Base-by-base conservation (phyloP, 2,113 vertebrate species). In the Regulus satrapa region DNA sequence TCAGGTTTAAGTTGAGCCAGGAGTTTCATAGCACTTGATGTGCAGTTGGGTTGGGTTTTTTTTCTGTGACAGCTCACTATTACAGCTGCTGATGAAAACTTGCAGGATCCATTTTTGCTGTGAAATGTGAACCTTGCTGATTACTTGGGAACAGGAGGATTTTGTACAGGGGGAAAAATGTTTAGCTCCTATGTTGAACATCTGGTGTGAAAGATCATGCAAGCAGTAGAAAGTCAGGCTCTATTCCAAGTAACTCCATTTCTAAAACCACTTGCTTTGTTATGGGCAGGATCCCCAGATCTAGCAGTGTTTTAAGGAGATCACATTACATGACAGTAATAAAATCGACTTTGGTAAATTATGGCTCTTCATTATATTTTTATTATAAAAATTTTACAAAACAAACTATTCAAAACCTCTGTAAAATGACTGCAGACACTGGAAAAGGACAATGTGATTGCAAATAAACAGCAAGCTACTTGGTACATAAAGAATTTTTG, bases 381-480 rank as follows among this genome's bases (percentile, higher is more conserved):
- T 93, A 92, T 94, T 95, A 91, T 18, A 88, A 93, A 95, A 97
- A 45, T 7, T 12, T 92, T 90, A 95, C 28, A 90, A 94, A 96
- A 36, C 58, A 83, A 36, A 73, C 41, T 64, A 2, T 23, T 76
- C 15, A 68, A 83, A 88, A 73, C 82, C n/a, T 72, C 36, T 76
- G n/a, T 56, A 76, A 72, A 95, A 76, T 64, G 10, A 85, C 62
- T 49, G 45, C 49, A 89, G 51, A 41, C 7, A 18, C 0, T 23
- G 45, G 40, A 59, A 64, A 61, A 45, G 6, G 31, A 23, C 68
- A 78, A 46, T 36, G 66, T 45, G 49, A 69, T 7, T 85, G 72
- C 51, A 88, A 77, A 83, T 64, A 79, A 89, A 85, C 28, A 91
- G 34, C 32, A 89, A 36, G 31, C 43, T 81, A 31, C 31, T 67